Evolutionary conservation across 2,113 vertebrate genomes (phyloP).

Genomic region (Nibea albiflora): DNA sequence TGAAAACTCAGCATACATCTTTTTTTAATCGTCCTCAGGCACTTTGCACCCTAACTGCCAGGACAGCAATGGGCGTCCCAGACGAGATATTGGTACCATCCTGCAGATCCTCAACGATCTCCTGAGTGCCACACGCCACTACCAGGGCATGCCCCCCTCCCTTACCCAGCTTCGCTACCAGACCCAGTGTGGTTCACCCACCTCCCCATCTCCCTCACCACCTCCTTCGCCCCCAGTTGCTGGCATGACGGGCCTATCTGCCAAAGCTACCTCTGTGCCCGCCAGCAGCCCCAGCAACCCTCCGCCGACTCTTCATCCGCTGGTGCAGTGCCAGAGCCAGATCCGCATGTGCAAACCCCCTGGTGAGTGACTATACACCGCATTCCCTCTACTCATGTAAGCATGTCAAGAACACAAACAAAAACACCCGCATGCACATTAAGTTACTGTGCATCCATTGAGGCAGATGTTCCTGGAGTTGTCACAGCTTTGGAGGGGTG

Average conservation of each 20-base stretch:
- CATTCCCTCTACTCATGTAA: slow-evolving; percentile 39
- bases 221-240: slow-evolving; percentile 83
- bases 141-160: slow-evolving; percentile 98
- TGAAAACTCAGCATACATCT: neutral
- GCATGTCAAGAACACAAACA: slow-evolving; percentile 52
- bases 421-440: slow-evolving; percentile 26
- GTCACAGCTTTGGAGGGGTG: slow-evolving; percentile 35
- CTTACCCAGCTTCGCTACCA: slow-evolving; percentile 97
- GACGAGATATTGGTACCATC: slow-evolving; percentile 97
- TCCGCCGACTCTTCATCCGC: slow-evolving; percentile 83
- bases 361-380: slow-evolving; percentile 83
- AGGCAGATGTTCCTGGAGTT: slow-evolving; percentile 63
- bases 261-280: slow-evolving; percentile 93
- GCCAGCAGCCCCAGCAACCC: slow-evolving; percentile 79
- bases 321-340: slow-evolving; percentile 93
- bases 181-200: slow-evolving; percentile 89
- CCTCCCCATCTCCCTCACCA: slow-evolving; percentile 81
- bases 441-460: slow-evolving; percentile 42
- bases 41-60: slow-evolving; percentile 99
- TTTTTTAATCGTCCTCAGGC: slow-evolving; percentile 83
- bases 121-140: slow-evolving; percentile 96
- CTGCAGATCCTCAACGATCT: slow-evolving; percentile 99
- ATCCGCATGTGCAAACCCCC: slow-evolving; percentile 93
- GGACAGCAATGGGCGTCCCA: slow-evolving; percentile 94
- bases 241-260: slow-evolving; percentile 80